Conservation (phyloP, 2,113 vertebrate genomes). For the Pimephales promelas region DNA sequence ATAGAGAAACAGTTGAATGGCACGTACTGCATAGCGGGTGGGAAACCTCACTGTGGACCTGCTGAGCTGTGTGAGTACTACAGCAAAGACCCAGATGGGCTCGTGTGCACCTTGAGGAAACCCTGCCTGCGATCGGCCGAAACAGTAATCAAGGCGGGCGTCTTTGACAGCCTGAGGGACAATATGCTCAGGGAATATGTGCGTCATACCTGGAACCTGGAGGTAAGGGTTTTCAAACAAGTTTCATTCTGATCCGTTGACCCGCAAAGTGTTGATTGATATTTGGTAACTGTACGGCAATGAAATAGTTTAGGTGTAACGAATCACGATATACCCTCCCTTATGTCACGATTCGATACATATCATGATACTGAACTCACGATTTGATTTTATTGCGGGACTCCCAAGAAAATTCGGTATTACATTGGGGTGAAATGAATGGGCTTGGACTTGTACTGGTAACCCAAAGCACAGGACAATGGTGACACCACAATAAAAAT, state of each 20-base stretch:
- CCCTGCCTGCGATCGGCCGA: conserved; percentile 87
- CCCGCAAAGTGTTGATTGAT: not conserved
- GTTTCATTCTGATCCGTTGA: not conserved
- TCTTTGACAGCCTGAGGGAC: conserved; percentile 89
- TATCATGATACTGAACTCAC: too few species aligned
- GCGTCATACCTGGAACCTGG: conserved; percentile 89
- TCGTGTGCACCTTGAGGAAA: conserved; percentile 85
- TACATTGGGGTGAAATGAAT: too few species aligned
- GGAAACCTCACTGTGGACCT: conserved; percentile 90
- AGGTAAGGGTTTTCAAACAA: conserved; percentile 75
- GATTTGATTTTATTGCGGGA: too few species aligned
- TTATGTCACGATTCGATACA: too few species aligned
- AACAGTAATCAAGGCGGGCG: conserved; percentile 72
- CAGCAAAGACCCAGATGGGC: conserved; percentile 88
- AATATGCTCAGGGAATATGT: conserved; percentile 95
- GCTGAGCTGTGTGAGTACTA: conserved; percentile 95
- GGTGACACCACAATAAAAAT: too few species aligned
- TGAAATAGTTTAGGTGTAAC: not conserved
- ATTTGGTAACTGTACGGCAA: not conserved
- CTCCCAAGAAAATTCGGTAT: too few species aligned
- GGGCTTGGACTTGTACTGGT: too few species aligned
- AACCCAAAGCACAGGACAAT: too few species aligned
- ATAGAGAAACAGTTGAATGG: conserved; percentile 93
- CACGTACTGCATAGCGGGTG: conserved; percentile 87
- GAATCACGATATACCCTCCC: too few species aligned